These are phyloP conservation scores for Sebastes itinus DNA, from an alignment of 2,797 vertebrate genomes.

Conservation along the genomic window DNA sequence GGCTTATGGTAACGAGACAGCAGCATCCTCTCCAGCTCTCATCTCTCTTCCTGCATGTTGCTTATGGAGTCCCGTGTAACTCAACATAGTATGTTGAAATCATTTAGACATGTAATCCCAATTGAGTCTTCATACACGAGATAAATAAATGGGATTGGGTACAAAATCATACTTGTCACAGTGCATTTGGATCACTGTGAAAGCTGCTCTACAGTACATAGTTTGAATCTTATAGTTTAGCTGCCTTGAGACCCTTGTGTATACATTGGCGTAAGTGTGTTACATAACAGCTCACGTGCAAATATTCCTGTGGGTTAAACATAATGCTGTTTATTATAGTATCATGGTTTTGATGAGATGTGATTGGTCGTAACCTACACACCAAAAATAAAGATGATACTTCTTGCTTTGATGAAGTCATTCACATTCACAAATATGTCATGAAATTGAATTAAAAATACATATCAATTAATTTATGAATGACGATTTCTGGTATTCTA, in stretches of 20 bases:
- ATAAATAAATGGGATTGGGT: neutral
- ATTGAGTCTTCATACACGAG: neutral
- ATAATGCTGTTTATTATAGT: neutral
- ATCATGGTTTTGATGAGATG: neutral
- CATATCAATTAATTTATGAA: neutral
- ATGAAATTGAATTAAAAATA: neutral
- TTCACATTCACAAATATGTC: neutral
- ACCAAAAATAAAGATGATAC: neutral
- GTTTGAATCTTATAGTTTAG: slow-evolving; percentile 8
- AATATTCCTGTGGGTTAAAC: slow-evolving; percentile 11
- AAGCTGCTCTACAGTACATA: neutral
- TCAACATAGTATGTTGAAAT: neutral
- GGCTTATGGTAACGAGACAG: neutral
- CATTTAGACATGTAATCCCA: neutral
- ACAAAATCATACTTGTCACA: neutral
- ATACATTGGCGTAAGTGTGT: slow-evolving; percentile 16
- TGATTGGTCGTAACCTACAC: neutral
- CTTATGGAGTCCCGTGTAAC: neutral
- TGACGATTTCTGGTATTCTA: neutral
- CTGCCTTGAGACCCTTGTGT: neutral
- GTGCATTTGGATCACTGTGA: neutral
- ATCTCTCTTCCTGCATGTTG: neutral
- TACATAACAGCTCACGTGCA: slow-evolving; percentile 51
- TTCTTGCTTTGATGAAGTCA: neutral
- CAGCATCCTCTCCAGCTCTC: neutral